phyloP scores from a whole-genome alignment of 2,888 invertebrate species.

The Odontocolon sp. region DNA sequence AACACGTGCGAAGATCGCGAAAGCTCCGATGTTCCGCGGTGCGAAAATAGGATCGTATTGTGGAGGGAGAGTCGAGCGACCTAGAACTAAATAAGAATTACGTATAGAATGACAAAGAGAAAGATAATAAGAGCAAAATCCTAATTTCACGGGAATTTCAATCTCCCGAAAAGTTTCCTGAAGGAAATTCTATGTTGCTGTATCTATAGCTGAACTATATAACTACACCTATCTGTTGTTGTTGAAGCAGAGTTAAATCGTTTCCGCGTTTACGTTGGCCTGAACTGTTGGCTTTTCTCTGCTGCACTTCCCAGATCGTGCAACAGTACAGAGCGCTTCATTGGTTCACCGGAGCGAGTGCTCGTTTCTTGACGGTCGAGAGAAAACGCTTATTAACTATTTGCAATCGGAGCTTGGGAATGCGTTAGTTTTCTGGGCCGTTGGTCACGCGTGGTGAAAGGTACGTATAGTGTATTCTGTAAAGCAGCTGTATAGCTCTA shows the following conservation, averaged over 20 bases:
- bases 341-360: conserved; percentile 3
- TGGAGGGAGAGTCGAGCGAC: conserved; percentile 24
- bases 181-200: neutral
- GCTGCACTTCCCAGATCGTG: neutral
- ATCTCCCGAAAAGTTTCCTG: neutral
- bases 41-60: conserved; percentile 44
- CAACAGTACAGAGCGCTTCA: neutral
- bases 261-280: conserved; percentile 52
- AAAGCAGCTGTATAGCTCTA: conserved; percentile 35
- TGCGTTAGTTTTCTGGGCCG: conserved; percentile 61
- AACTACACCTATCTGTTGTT: neutral
- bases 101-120: conserved; percentile 1
- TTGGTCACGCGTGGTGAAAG: conserved; percentile 61
- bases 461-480: conserved; percentile 44
- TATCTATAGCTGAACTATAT: neutral
- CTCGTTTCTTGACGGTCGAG: conserved; percentile 44
- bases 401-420: conserved; percentile 59
- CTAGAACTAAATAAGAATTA: conserved; percentile 50
- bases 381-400: conserved; percentile 62
- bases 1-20: neutral
- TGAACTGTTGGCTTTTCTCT: conserved; percentile 15
- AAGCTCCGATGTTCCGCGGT: conserved; percentile 12
- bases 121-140: neutral
- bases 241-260: conserved; percentile 26
- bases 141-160: neutral